Base-by-base conservation (phyloP, 2,797 vertebrate species). In the Adrianichthys oophorus region DNA sequence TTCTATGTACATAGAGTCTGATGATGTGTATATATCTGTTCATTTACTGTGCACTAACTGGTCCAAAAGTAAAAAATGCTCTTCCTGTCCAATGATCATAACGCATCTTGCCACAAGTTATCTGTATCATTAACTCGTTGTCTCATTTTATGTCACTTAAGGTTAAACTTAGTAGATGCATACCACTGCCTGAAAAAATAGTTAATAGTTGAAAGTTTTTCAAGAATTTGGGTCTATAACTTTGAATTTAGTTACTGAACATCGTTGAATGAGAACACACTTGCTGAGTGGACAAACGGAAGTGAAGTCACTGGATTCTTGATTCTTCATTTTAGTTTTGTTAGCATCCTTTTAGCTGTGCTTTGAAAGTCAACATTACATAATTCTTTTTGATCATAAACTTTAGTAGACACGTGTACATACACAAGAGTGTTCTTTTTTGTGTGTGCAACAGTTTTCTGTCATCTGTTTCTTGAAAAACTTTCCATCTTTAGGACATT, bases 131-230 rank as follows among this genome's bases (percentile, higher is more conserved):
- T 88, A 89, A 89, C 88, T 56, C 40, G 4, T n/a, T 51, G 65
- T 71, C 50, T 54, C 57, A 62, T 61, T 72, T 78, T 41, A 17
- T 73, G 53, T 58, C 69, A 5, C 26, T n/a, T 18, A 55, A 74
- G 85, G 72, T 81, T 48, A 80, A 68, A 68, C 73, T 74, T 84
- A 59, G 70, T 53, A 79, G 83, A 85, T 78, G 70, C 66, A 70
- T 78, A 80, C 59, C 61, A 56, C 53, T 80, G 56, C 42, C 6
- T 48, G 62, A 72, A 71, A 65, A 80, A 62, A 54, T 55, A 78
- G 86, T 88, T 88, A 90, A 88, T 89, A 81, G 77, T 79, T 87
- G 32, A 44, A 90, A 54, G 49, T 56, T 63, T 83, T 78, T 65
- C 63, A 37, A 60, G 48, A 37, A 64, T 47, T 67, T 65, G 41